Percentiles rank a stretch among this genome's conserved stretches.
phyloP scores from a whole-genome alignment of 1,140 invertebrate genomes.

The Catajapyx aquilonaris region DNA sequence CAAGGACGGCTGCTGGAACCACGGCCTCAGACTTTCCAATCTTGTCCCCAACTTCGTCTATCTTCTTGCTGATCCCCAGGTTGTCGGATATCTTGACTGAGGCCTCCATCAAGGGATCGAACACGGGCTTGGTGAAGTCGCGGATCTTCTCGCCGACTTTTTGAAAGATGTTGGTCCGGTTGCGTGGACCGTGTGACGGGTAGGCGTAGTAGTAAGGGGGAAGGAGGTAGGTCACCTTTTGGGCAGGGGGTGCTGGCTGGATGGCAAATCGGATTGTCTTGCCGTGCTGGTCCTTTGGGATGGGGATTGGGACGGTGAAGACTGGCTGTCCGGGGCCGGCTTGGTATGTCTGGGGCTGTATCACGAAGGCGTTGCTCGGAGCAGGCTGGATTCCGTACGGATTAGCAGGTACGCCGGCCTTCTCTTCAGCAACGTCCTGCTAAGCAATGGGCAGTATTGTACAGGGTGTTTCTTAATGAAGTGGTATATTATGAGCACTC shows the following conservation, averaged over 20 bases:
- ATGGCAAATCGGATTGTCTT: background rate
- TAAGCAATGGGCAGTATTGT: too few species aligned
- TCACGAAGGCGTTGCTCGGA: too few species aligned
- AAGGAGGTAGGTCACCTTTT: too few species aligned
- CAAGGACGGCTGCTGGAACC: conserved; percentile 16
- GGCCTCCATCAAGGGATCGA: conserved; percentile 48
- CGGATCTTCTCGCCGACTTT: conserved; percentile 42
- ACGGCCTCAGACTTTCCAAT: conserved; percentile 35
- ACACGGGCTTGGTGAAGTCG: conserved; percentile 41
- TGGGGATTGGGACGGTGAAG: too few species aligned
- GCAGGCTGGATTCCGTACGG: too few species aligned
- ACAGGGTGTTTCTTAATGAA: too few species aligned
- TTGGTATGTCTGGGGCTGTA: too few species aligned
- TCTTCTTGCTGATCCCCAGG: conserved; percentile 32
- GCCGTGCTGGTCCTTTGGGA: too few species aligned
- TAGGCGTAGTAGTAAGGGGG: background rate
- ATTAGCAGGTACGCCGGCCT: too few species aligned
- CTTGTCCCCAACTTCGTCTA: conserved; percentile 27
- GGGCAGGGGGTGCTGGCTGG: background rate
- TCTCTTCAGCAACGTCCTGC: too few species aligned
- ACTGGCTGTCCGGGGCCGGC: too few species aligned
- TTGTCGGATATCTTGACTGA: conserved; percentile 55
- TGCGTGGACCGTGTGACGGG: background rate
- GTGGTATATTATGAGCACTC: too few species aligned
- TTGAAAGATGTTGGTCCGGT: conserved; percentile 22